Evolutionary conservation across 1,140 invertebrate species (phyloP).

Genomic region (Drosophila ogumai): DNA sequence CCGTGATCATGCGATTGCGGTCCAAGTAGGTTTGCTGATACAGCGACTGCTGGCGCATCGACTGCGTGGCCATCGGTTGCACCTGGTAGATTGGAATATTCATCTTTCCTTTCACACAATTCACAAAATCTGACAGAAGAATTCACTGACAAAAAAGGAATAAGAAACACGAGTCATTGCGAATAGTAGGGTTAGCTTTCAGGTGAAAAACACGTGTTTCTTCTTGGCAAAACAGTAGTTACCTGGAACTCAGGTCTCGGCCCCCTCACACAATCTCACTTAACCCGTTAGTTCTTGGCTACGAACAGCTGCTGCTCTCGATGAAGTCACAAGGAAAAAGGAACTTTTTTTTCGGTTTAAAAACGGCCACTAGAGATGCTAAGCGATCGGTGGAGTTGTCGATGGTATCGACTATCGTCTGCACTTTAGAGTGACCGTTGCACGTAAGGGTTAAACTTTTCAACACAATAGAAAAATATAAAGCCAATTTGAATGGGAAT

Average conservation of each 20-base stretch:
- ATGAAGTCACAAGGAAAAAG: conserved; percentile 6
- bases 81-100: conserved; percentile 40
- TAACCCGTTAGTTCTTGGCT: background rate
- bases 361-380: conserved; percentile 17
- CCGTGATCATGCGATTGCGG: conserved; percentile 55
- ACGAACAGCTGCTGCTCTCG: background rate
- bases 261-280: background rate
- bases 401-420: conserved; percentile 1
- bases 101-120: conserved; percentile 11
- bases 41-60: conserved; percentile 57
- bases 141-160: background rate
- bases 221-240: background rate
- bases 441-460: background rate
- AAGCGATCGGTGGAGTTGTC: background rate
- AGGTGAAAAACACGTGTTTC: background rate
- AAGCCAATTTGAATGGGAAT: background rate
- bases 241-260: background rate
- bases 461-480: conserved; percentile 4
- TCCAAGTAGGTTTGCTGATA: conserved; percentile 72
- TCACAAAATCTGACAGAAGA: background rate
- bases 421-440: conserved; percentile 7
- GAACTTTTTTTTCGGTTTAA: conserved; percentile 4
- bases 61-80: conserved; percentile 49
- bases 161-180: background rate
- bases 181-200: conserved; percentile 11